Base-by-base conservation (phyloP, 2,888 invertebrate genomes). In the Teleiodes luculella region DNA sequence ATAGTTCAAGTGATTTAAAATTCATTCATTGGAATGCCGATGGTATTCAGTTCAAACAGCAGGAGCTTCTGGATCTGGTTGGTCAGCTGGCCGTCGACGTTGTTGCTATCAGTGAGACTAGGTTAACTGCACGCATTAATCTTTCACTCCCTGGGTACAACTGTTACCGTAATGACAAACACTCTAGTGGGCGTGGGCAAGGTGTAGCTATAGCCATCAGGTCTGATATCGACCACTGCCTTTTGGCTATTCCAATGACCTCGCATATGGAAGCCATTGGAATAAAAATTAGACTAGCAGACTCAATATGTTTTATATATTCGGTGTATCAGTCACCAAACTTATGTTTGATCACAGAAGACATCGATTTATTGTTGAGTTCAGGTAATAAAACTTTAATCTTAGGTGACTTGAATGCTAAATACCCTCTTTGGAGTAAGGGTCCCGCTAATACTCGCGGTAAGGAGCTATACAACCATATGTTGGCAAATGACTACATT, bases 281-380 rank as follows among this genome's bases (percentile, higher is more conserved):
- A 13, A 18, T 52, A 2, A 13, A 18, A 31, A 4, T 43, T 6
- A 16, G 16, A 2, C 10, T 52, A 16, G 31, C 39, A 3, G 41
- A 18, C 6, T 4, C 6, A 31, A 28, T 24, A 2, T n/a, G 18
- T n/a, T 11, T 31, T 3, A 30, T 52, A 2, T 10, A 41, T 13
- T 57, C 57, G 8, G 28, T 48, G 1, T 55, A 54, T 20, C 57
- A 57, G 36, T 57, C 57, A 1, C 57, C 54, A 2, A 57, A 55
- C 28, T 13, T 53, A n/a, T n/a, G n/a, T 3, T 51, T 53, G n/a
- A 14, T 54, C 11, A 3, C 18, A 1, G n/a, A 13, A 18, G 57
- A 54, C 13, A 35, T 57, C 10, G 57, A 57, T 13, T 16, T 48
- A 1, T 14, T 57, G 2, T 41, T 57, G 16, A 18, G 20, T 4